phyloP scores from a whole-genome alignment of 2,797 vertebrate genomes.

The Micrastur ruficollis region DNA sequence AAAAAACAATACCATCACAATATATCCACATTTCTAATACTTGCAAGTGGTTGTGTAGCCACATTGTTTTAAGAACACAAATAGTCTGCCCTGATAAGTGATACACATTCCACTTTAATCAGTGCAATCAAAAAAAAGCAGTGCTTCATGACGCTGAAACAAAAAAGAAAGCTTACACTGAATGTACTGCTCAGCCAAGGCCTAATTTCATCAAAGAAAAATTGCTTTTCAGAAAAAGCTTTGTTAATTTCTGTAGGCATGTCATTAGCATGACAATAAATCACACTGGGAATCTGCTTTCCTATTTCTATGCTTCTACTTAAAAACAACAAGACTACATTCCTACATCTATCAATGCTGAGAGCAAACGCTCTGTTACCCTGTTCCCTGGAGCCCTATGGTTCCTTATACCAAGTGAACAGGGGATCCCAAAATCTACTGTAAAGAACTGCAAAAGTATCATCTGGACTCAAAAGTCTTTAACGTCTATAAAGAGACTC shows the following conservation, averaged over 20 bases:
- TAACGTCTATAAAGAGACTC: not conserved
- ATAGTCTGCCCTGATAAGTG: not conserved
- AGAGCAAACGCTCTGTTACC: not conserved
- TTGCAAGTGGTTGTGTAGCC: not conserved
- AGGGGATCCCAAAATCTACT: not conserved
- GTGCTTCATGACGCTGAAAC: not conserved
- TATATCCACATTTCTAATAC: not conserved
- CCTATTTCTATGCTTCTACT: not conserved
- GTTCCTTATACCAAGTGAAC: not conserved
- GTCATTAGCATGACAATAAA: slow-evolving; percentile 50
- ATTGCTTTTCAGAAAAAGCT: slow-evolving; percentile 6
- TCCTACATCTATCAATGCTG: not conserved
- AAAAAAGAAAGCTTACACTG: not conserved
- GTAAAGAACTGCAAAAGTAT: not conserved
- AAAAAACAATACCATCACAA: not conserved
- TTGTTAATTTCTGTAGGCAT: slow-evolving; percentile 7
- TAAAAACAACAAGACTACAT: not conserved
- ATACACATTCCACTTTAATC: slow-evolving; percentile 8
- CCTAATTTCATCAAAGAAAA: slow-evolving; percentile 45
- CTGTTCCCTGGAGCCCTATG: not conserved
- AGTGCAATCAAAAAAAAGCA: not conserved
- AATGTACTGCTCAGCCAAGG: not conserved
- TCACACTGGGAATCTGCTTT: not conserved
- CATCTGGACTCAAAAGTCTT: not conserved
- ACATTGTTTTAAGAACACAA: not conserved